phyloP scores from a whole-genome alignment of 2,888 invertebrate genomes.

The Pseudoips prasinana region DNA sequence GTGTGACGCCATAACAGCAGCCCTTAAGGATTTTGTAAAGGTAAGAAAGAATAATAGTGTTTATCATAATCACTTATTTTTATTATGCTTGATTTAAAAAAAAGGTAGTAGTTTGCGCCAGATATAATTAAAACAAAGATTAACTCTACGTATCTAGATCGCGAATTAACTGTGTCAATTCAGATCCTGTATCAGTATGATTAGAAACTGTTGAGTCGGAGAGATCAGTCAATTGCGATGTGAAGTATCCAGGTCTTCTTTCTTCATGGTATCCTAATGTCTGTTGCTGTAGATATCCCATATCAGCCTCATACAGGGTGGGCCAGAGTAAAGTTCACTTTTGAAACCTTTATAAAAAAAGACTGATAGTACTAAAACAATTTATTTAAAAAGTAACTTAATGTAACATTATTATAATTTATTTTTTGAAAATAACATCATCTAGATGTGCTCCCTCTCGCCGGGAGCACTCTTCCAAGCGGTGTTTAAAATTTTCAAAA shows the following conservation, averaged over 20 bases:
- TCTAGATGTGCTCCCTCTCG: too few relatives aligned
- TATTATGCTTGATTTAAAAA: background rate
- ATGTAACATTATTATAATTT: too few relatives aligned
- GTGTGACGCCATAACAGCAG: constrained; percentile 3
- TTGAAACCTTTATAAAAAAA: too few relatives aligned
- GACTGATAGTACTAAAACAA: too few relatives aligned
- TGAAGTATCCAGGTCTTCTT: constrained; percentile 4
- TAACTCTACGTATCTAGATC: background rate
- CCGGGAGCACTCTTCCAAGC: too few relatives aligned
- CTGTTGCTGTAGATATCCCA: constrained; percentile 7
- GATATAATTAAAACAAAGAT: background rate
- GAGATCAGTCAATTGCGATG: constrained; percentile 4
- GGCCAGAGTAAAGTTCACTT: too few relatives aligned
- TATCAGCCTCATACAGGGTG: constrained; percentile 21
- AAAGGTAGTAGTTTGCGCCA: background rate
- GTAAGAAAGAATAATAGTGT: too few relatives aligned
- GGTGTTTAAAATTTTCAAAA: too few relatives aligned
- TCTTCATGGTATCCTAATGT: constrained; percentile 1
- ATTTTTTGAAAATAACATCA: too few relatives aligned
- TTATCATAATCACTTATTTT: too few relatives aligned
- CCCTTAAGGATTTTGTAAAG: background rate
- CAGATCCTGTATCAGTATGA: background rate
- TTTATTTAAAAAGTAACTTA: too few relatives aligned
- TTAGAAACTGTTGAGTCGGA: background rate
- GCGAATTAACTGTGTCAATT: too few relatives aligned